Base-by-base conservation (phyloP, 2,113 vertebrate species). In the Macheiramphus alcinus region DNA sequence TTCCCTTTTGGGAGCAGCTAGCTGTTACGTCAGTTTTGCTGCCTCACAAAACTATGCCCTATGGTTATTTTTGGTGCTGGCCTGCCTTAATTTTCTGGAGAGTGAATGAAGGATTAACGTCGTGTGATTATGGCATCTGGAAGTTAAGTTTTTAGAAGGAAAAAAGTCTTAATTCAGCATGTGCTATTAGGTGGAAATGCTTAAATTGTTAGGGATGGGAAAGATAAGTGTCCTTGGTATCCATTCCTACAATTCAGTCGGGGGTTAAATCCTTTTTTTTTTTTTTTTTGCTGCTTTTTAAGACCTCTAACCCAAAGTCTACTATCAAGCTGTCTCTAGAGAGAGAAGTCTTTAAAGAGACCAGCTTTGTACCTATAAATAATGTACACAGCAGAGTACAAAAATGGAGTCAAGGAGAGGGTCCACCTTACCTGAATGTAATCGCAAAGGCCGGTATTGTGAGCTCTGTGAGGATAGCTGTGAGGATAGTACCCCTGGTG, bases 301-400 rank as follows among this genome's bases (percentile, higher is more conserved):
- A 93, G 79, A 88, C 59, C 88, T 93, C 81, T 88, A 96, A 94
- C 90, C 85, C 36, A 84, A 94, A 90, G 86, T 78, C 71, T 88
- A 70, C 74, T 80, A 70, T 68, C 53, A 45, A 90, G 72, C 76
- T 89, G 79, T 86, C 88, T 88, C 75, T 55, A 83, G 79, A 94
- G 88, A 71, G 23, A 78, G 42, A 65, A 86, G 38, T 38, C 96
- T 93, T 88, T 45, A 82, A 90, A 88, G 90, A 94, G 53, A 88
- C 48, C 7, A 40, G 86, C 90, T 96, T 88, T 96, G 92, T 84
- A 94, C 42, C 85, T 93, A 93, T 92, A 93, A 96, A 96, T 96
- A 92, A 93, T 43, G 61, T 67, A 95, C 58, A 48, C 8, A 34
- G 88, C 59, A 75, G 65, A 88, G 67, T 20, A 84, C 72, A 91